Evolutionary conservation across 2,888 invertebrate species (phyloP).

Genomic region (Netelia fuscicornis): DNA sequence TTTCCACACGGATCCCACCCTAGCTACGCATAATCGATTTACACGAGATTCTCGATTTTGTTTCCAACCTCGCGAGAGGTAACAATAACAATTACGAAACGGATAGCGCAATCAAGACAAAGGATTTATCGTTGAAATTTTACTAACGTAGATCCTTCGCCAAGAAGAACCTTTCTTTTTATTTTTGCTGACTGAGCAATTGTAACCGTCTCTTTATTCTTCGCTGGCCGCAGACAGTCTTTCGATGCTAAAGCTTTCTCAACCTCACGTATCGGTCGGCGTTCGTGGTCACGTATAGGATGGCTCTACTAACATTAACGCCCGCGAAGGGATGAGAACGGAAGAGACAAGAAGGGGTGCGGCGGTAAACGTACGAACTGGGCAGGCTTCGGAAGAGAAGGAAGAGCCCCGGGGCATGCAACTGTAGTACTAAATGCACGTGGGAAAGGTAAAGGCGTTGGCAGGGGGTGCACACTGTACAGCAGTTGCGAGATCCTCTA

Average conservation of each 20-base stretch:
- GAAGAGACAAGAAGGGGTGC: neutral
- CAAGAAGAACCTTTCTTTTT: neutral
- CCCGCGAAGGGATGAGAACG: constrained; percentile 8
- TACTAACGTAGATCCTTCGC: too few species aligned
- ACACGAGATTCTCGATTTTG: neutral
- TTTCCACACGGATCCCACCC: neutral
- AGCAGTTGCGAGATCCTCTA: constrained; percentile 48
- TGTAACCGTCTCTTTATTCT: neutral
- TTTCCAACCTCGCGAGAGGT: neutral
- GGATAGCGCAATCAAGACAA: too few species aligned
- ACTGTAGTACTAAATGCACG: constrained; percentile 25
- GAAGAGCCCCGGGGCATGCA: constrained; percentile 25
- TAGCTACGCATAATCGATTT: neutral
- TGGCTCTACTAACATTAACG: constrained; percentile 55
- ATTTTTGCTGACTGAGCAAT: neutral
- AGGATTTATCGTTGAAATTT: too few species aligned
- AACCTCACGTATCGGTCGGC: constrained; percentile 39
- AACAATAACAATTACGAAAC: too few species aligned
- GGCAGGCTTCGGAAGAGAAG: constrained; percentile 6
- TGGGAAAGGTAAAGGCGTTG: neutral
- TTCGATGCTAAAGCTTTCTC: constrained; percentile 23
- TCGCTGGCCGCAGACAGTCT: neutral
- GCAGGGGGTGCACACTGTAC: constrained; percentile 17
- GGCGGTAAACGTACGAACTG: neutral
- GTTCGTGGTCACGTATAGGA: constrained; percentile 60